Base-by-base conservation (phyloP, 2,888 invertebrate species). In the Lymantria dispar region DNA sequence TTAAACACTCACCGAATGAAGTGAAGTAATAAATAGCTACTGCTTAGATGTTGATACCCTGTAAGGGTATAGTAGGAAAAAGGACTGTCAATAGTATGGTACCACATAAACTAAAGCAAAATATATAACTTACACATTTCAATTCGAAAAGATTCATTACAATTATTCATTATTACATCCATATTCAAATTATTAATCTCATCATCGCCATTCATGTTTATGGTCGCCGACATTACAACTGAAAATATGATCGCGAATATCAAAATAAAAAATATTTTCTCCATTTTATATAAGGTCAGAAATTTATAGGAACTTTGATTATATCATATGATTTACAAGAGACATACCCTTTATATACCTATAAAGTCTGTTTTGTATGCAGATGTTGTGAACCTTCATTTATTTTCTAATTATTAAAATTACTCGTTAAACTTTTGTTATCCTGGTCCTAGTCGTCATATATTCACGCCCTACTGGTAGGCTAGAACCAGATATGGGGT, bases 141-240 rank as follows among this genome's bases (percentile, higher is more conserved):
- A 48, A 90, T 90, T 8, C 87, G 80, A 63, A 91, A 93, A 22
- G 91, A 92, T 0, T 92, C 83, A 64, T 93, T 93, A 55, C 93
- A 93, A 5, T 74, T 68, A 3, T 70, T 75, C 82, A 91, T 85
- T 8, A 90, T 70, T 0, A 71, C 74, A 39, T 80, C 69, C 3
- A 91, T 60, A 64, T 92, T 84, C 11, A 87, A 54, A 36, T 69
- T 68, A 15, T 49, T 42, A 1, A 51, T 64, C 30, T 60, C 60
- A 31, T 58, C 50, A 1, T 49, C 8, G 33, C 1, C 12, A 7
- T 30, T 50, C 14, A 9, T 47, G 43, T 12, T 40, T 8, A 48
- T 64, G 30, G 31, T 58, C 8, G 56, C 59, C 0, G 64, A 54
- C 14, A 49, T 46, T 0, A 59, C 43, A 1, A 60, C 41, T 3